Base-by-base conservation (phyloP, 2,888 invertebrate genomes). In the Minunthozetes semirufus region DNA sequence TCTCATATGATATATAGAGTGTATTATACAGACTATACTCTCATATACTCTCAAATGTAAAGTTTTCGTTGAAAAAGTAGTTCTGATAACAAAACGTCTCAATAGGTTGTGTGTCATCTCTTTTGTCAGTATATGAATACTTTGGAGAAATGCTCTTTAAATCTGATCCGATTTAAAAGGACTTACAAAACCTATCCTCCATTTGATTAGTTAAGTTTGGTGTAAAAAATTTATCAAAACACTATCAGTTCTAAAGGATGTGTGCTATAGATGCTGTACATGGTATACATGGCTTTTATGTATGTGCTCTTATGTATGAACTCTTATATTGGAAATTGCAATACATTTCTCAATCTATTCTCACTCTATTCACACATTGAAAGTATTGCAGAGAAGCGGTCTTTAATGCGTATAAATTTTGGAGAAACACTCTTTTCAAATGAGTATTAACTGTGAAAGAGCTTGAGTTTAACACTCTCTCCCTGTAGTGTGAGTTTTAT, bases 141-240 rank as follows among this genome's bases (percentile, higher is more conserved):
- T n/a, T 29, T 17, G 27, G 27, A 42, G 38, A 68, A 68, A 68
- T 68, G 38, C n/a, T 68, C 68, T 19, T 68, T 42, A 68, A 68
- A 68, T 68, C 68, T 19, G 68, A 42, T 68, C 61, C 42, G 68
- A 68, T 68, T 68, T 68, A 68, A 68, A 68, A 68, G 68, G 68
- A 42, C 42, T 42, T 42, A 38, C 46, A 68, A 68, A 42, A n/a
- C 27, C 13, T 27, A 27, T 17, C 27, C 33, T 61, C 61, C 17
- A 27, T 61, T 61, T 27, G 17, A 17, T 61, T 27, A 27, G 27
- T 17, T 61, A 29, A 27, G 33, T 61, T 29, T n/a, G 25, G 29
- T 29, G 29, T 27, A 27, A 27, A 27, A 27, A 59, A 27, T 22
- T n/a, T 13, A 27, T 19, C 9, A n/a, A 59, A 59, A 27, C 13